Conservation (phyloP, 2,797 vertebrate species). For the Uromys caudimaculatus region DNA sequence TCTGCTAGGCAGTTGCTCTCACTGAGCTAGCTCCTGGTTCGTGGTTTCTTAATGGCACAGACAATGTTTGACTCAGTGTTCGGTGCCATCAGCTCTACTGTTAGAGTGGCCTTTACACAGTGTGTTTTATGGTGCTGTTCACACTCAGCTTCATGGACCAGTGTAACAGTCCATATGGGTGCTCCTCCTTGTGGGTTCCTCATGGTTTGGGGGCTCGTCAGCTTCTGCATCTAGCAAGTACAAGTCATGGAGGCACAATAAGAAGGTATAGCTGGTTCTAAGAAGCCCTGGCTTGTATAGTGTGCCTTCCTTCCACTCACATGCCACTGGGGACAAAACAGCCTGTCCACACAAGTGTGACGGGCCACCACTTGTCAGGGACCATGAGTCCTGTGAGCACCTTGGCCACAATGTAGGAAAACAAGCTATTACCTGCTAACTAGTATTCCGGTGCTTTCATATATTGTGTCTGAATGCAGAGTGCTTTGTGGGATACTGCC, state of each 20-base stretch:
- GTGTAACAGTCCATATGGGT: background rate
- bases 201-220: background rate
- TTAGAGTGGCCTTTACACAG: background rate
- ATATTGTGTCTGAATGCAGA: conserved; percentile 3
- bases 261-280: background rate
- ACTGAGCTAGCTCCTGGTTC: background rate
- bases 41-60: conserved; percentile 20
- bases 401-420: background rate
- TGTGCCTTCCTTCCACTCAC: background rate
- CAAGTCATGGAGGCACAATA: background rate
- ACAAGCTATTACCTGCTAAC: background rate
- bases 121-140: background rate
- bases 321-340: background rate
- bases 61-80: background rate
- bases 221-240: background rate
- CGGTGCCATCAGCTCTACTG: background rate
- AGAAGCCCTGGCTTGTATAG: background rate
- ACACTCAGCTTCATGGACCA: background rate
- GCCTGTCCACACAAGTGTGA: background rate
- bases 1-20: background rate
- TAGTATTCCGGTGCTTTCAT: background rate
- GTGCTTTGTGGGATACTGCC: background rate
- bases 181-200: background rate
- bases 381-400: background rate
- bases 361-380: background rate